phyloP scores from a whole-genome alignment of 2,797 vertebrate species.

The Sebastes matsubarae region DNA sequence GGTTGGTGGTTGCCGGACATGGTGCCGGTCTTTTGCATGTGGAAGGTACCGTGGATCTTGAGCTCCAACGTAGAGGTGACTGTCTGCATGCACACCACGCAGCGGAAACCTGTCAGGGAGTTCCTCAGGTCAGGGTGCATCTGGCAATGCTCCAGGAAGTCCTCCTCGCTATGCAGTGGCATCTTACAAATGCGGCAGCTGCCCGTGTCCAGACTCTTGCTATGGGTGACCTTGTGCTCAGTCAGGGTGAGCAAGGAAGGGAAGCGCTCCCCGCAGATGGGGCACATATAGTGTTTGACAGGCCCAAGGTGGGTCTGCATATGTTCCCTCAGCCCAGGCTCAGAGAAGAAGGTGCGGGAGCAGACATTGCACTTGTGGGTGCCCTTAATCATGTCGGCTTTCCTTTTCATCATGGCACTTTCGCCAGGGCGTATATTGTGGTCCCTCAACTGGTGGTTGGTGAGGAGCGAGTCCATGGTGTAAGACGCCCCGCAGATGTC shows the following conservation, averaged over 20 bases:
- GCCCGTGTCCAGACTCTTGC: conserved; percentile 98
- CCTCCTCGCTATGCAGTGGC: conserved; percentile 96
- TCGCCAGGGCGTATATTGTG: conserved; percentile 98
- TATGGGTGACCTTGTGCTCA: conserved; percentile 99
- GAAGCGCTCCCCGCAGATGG: conserved; percentile 98
- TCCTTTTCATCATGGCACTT: conserved; percentile 94
- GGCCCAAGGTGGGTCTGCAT: conserved; percentile 99
- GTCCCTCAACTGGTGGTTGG: conserved; percentile 97
- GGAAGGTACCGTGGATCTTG: conserved; percentile 99
- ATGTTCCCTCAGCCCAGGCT: conserved; percentile 95
- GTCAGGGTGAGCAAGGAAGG: conserved; percentile 98
- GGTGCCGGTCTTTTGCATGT: conserved; percentile 98
- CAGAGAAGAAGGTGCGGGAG: conserved; percentile 98
- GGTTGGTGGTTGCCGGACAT: conserved; percentile 86
- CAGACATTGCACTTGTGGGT: conserved; percentile 99
- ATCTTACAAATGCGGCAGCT: conserved; percentile 99
- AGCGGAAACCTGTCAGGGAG: conserved; percentile 98
- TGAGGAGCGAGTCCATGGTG: conserved; percentile 97
- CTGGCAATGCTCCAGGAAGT: conserved; percentile 99
- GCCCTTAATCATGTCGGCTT: conserved; percentile 98
- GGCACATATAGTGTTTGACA: conserved; percentile 99
- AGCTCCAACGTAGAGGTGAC: conserved; percentile 98
- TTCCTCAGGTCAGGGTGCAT: conserved; percentile 99
- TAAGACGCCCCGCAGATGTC: conserved; percentile 99
- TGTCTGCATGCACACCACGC: conserved; percentile 99